These are phyloP conservation scores for Sebastes umbrosus DNA, from an alignment of 2,797 vertebrate species.

Conservation along the genomic window DNA sequence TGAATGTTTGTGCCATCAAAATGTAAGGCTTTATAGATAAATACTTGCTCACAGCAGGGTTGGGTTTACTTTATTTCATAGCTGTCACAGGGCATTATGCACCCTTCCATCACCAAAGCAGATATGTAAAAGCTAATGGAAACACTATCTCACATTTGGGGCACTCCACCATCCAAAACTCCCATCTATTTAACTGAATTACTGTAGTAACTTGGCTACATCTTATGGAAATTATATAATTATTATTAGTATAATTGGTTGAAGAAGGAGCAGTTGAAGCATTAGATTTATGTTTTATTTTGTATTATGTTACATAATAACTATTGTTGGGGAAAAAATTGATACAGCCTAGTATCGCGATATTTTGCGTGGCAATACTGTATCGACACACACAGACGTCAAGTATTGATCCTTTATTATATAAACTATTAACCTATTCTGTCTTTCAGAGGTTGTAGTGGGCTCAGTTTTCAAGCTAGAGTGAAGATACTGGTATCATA, in stretches of 20 bases:
- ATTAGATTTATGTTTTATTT: not conserved
- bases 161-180: conserved; percentile 9
- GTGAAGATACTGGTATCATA: not conserved
- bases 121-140: conserved; percentile 60
- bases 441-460: not conserved
- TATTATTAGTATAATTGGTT: not conserved
- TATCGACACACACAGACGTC: not conserved
- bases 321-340: not conserved
- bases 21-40: conserved; percentile 78
- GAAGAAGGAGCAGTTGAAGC: not conserved
- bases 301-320: not conserved
- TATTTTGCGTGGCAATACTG: not conserved
- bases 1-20: conserved; percentile 78
- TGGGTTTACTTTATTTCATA: conserved; percentile 79
- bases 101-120: conserved; percentile 55
- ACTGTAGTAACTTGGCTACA: conserved; percentile 1
- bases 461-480: not conserved
- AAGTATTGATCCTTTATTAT: too few relatives aligned
- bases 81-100: conserved; percentile 76
- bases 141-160: conserved; percentile 47
- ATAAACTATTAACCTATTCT: not conserved
- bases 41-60: conserved; percentile 75
- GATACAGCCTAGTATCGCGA: not conserved
- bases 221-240: not conserved
- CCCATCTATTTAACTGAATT: conserved; percentile 20